Evolutionary conservation across 2,888 invertebrate species (phyloP), one percentile per base, ranked within the genome.

Genomic region (Pterostichus madidus): DNA sequence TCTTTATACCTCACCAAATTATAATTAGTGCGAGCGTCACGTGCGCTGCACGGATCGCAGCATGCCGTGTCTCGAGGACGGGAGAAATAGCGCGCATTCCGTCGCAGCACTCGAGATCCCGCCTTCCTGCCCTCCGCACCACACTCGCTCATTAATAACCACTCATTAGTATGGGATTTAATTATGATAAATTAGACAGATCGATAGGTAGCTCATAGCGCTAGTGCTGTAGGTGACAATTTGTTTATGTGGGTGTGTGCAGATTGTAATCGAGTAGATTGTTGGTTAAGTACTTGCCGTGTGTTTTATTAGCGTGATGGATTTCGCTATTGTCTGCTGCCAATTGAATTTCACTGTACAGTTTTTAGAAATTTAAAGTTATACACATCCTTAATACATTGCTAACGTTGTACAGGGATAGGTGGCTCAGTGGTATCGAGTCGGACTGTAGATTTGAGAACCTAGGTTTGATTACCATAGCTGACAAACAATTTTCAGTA

Each of bases 161-260:
- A 15, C 46, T 46, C 44, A 71, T 71, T 71, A 71, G 15, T 17
- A 46, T 44, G 44, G 24, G 49, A 39, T 15, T 39, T 71, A 71
- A 71, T 71, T 71, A 71, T 71, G 71, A 71, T 71, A 46, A 44
- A 71, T 44, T 71, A 49, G 71, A 46, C 64, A 64, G 64, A 64
- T 32, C 64, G 59, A 59, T 24, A 24, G 24, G 59, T 31, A 17
- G 59, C 17, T 11, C 35, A 35, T 7, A 8, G n/a, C 59, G 31
- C 17, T 24, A n/a, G 10, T 13, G 24, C 59, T 59, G 10, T 24
- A 64, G 35, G 64, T 64, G 64, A 64, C 64, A 64, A 0, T 32
- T 2, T 64, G 64, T 64, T 6, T 4, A 13, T 64, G 64, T 24
- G 59, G 31, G 32, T 32, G 64, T 6, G 49, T 13, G 32, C 4